Conservation (phyloP, 2,113 vertebrate species). For the Ranitomeya imitator region DNA sequence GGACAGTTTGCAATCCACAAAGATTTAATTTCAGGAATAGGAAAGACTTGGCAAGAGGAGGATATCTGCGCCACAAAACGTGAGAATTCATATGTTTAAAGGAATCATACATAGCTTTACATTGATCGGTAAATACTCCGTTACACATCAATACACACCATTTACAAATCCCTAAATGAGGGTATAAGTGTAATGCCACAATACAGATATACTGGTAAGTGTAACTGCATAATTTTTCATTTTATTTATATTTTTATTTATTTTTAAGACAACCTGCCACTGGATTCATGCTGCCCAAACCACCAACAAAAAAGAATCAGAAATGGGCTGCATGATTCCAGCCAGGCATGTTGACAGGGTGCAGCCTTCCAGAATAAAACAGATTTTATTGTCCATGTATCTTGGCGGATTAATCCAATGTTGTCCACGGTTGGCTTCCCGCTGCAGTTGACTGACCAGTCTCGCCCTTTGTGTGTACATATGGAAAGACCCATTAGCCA, state of each 20-base stretch:
- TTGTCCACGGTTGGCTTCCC: no score
- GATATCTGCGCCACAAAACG: neutral
- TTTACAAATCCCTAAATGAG: neutral
- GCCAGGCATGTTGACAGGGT: no score
- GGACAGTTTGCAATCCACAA: slow-evolving; percentile 75
- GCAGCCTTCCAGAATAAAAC: no score
- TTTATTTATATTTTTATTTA: neutral
- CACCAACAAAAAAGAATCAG: no score
- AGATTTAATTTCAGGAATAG: slow-evolving; percentile 46
- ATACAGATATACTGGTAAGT: neutral
- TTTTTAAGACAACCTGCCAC: no score
- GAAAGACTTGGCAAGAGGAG: neutral
- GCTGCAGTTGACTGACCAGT: no score
- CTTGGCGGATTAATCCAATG: no score
- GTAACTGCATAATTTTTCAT: neutral
- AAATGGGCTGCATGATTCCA: no score
- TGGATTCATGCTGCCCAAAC: no score
- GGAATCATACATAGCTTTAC: neutral
- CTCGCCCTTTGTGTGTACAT: no score
- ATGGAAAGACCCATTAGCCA: no score
- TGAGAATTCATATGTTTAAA: neutral
- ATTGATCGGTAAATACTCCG: neutral
- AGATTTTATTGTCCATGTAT: no score
- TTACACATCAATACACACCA: neutral
- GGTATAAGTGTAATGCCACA: neutral